phyloP scores from a whole-genome alignment of 2,113 vertebrate species.

The Paralichthys olivaceus region DNA sequence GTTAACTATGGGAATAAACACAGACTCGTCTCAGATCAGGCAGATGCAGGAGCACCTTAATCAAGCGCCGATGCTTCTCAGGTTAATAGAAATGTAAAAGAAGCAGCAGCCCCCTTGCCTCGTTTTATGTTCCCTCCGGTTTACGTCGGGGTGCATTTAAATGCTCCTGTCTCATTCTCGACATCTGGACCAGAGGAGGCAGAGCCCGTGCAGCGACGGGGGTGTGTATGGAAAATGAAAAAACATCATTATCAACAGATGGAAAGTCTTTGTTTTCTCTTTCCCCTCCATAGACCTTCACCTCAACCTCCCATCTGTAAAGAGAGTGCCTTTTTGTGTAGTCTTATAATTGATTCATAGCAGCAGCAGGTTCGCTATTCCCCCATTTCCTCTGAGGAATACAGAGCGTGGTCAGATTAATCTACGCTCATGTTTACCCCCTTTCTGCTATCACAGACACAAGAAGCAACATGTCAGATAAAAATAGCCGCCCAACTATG shows the following conservation, averaged over 20 bases:
- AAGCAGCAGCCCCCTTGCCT: slow-evolving; percentile 20
- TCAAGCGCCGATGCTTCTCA: slow-evolving; percentile 38
- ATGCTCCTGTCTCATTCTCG: slow-evolving; percentile 39
- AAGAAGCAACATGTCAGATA: slow-evolving; percentile 11
- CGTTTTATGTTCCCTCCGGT: slow-evolving; percentile 11
- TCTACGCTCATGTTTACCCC: slow-evolving; percentile 54
- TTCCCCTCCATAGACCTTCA: slow-evolving; percentile 39
- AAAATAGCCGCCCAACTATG: slow-evolving; percentile 14
- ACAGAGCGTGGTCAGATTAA: slow-evolving; percentile 50
- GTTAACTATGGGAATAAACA: slow-evolving; percentile 74
- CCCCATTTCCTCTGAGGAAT: slow-evolving; percentile 38
- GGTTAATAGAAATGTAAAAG: slow-evolving; percentile 73
- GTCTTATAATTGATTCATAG: slow-evolving; percentile 67
- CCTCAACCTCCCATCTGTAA: slow-evolving; percentile 54
- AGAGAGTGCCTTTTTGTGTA: slow-evolving; percentile 67
- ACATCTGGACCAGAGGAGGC: neutral
- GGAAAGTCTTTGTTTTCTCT: slow-evolving; percentile 52
- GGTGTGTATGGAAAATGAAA: slow-evolving; percentile 11
- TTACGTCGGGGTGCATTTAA: slow-evolving; percentile 38
- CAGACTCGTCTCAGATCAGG: slow-evolving; percentile 15
- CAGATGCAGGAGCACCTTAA: slow-evolving; percentile 50
- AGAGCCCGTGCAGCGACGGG: neutral
- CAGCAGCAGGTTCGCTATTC: slow-evolving; percentile 38
- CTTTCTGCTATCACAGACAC: slow-evolving; percentile 27
- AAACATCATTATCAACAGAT: slow-evolving; percentile 48